Base-by-base conservation (phyloP, 1,140 invertebrate genomes). In the Euura lappo region DNA sequence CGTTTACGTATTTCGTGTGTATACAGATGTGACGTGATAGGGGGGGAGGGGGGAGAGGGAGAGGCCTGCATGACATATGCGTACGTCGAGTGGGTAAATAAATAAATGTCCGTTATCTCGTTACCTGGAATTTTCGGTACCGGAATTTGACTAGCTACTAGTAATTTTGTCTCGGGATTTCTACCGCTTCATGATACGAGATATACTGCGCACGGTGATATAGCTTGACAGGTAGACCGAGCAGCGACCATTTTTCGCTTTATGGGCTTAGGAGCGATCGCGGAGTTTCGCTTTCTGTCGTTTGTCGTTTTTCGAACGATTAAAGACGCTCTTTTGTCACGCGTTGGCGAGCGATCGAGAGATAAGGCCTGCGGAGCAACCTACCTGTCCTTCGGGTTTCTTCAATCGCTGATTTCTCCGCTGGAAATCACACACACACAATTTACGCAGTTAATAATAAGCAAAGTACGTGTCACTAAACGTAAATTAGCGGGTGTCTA, bases 381-480 rank as follows among this genome's bases (percentile, higher is more conserved):
- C 28, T 28, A 28, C 28, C 28, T 28, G 28, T 28, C 28, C 28
- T 28, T 28, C 28, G 28, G 28, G 28, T 28, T 72, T 13, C 43
- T 45, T 71, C 60, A 69, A 44, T 28, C 28, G 28, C 28, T 28
- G 65, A 77, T 77, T 78, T 69, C 42, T 72, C 71, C 71, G 74
- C 75, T 68, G 72, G 76, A 76, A 75, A 28, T 28, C 28, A 28
- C 28, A 28, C 28, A 28, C 28, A 28, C 72, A 72, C 75, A 75
- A 79, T 81, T 80, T 82, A 81, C 81, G 81, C 80, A 81, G 80
- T 79, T 77, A 28, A 60, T 60, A 75, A 78, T 76, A 70, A 68
- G 71, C 75, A 74, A 81, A 78, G 80, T 81, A 76, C 78, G 80
- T 81, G 78, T 79, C 80, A 76, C 65, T 72, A 79, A 77, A 80